Percentiles rank a stretch among this genome's conserved stretches.
phyloP scores from a whole-genome alignment of 2,888 invertebrate genomes.

The Pachymerium ferrugineum region DNA sequence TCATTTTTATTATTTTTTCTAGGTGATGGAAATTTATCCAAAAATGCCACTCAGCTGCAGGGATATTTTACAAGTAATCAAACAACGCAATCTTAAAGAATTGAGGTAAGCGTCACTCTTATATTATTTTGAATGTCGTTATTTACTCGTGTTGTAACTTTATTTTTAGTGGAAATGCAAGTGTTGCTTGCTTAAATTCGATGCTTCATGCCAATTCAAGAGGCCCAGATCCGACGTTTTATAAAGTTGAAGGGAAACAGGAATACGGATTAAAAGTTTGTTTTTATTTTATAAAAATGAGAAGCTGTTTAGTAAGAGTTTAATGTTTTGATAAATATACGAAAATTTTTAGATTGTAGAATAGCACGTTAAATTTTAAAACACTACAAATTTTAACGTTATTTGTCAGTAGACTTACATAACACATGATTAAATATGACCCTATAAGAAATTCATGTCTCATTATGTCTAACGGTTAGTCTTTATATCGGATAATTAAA shows the following conservation, averaged over 20 bases:
- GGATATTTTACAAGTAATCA: constrained; percentile 39
- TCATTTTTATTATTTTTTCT: constrained; percentile 23
- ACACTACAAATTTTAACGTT: too few relatives aligned
- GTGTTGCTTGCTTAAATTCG: constrained; percentile 37
- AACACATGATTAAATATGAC: too few relatives aligned
- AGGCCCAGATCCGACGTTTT: constrained; percentile 34
- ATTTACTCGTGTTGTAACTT: neutral
- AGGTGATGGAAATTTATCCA: constrained; percentile 40
- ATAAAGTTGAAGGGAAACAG: constrained; percentile 37
- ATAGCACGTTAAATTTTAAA: too few relatives aligned
- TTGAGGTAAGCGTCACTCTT: constrained; percentile 36
- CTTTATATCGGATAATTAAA: too few relatives aligned
- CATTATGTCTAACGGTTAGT: too few relatives aligned
- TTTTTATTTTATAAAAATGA: too few relatives aligned
- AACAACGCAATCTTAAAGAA: constrained; percentile 39
- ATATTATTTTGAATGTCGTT: neutral
- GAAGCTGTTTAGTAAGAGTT: too few relatives aligned
- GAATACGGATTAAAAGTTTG: constrained; percentile 39
- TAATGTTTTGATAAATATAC: too few relatives aligned
- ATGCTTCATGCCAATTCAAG: constrained; percentile 34
- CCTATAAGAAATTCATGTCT: too few relatives aligned
- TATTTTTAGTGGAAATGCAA: constrained; percentile 38
- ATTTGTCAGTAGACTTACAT: too few relatives aligned
- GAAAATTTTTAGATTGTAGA: too few relatives aligned
- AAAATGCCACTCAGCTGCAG: constrained; percentile 39